Evolutionary conservation across 2,888 invertebrate species (phyloP).

Genomic region (Campopleginae sp.): DNA sequence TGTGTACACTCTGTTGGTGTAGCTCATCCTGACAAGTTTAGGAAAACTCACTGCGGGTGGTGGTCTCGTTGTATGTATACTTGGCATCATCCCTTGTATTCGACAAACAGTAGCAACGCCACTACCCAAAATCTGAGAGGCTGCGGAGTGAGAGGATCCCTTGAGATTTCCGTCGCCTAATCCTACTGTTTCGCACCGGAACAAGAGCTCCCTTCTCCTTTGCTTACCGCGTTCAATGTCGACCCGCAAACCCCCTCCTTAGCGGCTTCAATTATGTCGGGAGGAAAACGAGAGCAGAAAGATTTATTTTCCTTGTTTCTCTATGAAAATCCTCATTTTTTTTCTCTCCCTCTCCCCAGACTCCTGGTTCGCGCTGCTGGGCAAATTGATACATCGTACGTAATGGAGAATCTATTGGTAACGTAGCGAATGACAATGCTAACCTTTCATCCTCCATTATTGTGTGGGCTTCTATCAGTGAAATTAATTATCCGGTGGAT

Average conservation of each 20-base stretch:
- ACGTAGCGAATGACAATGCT: conserved; percentile 22
- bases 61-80: conserved; percentile 49
- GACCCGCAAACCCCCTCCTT: not conserved
- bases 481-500: conserved; percentile 53
- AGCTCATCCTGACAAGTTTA: conserved; percentile 76
- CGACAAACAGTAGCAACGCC: conserved; percentile 21
- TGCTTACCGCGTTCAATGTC: conserved; percentile 12
- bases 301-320: not conserved
- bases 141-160: conserved; percentile 69
- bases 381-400: not conserved
- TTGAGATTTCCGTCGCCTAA: conserved; percentile 73
- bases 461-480: conserved; percentile 33
- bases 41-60: conserved; percentile 81
- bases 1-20: conserved; percentile 22
- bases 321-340: not conserved
- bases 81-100: conserved; percentile 39
- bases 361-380: not conserved
- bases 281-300: not conserved
- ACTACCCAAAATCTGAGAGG: conserved; percentile 18
- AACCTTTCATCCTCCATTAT: conserved; percentile 51
- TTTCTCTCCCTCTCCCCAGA: not conserved
- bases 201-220: conserved; percentile 40
- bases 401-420: conserved; percentile 28
- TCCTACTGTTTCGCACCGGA: conserved; percentile 71
- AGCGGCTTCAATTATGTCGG: conserved; percentile 19